phyloP scores from a whole-genome alignment of 2,888 invertebrate genomes.

The Rhorus exstirpatorius region DNA sequence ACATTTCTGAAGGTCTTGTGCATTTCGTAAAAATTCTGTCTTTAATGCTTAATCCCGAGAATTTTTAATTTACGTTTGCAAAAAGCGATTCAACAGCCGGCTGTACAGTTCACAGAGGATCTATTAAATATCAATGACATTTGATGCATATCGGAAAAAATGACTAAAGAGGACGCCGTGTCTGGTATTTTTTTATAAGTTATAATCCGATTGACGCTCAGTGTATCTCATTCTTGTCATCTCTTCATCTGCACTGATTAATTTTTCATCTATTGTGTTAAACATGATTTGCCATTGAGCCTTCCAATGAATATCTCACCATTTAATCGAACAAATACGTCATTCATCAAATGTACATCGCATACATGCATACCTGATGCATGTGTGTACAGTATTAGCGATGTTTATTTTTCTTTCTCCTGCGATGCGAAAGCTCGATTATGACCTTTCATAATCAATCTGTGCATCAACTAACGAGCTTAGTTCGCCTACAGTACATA shows the following conservation, averaged over 20 bases:
- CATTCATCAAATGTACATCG: no score
- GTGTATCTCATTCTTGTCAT: no score
- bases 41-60: not conserved
- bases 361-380: not conserved
- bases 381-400: slow-evolving; percentile 82
- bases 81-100: slow-evolving; percentile 2
- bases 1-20: slow-evolving; percentile 17
- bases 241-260: slow-evolving; percentile 72
- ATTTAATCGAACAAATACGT: no score
- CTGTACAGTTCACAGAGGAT: not conserved
- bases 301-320: no score
- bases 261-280: slow-evolving; percentile 67
- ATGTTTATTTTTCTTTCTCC: no score
- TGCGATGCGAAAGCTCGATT: slow-evolving; percentile 78
- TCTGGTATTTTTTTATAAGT: slow-evolving; percentile 84
- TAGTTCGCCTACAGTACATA: slow-evolving; percentile 41
- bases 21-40: slow-evolving; percentile 4
- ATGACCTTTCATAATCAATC: slow-evolving; percentile 85
- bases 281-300: slow-evolving; percentile 45
- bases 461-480: slow-evolving; percentile 76
- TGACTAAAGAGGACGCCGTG: slow-evolving; percentile 28
- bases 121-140: slow-evolving; percentile 23
- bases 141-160: not conserved
- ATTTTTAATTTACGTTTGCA: slow-evolving; percentile 1
- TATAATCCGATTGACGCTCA: no score